Evolutionary conservation across 2,888 invertebrate species (phyloP).

Genomic region (Lymantria dispar): DNA sequence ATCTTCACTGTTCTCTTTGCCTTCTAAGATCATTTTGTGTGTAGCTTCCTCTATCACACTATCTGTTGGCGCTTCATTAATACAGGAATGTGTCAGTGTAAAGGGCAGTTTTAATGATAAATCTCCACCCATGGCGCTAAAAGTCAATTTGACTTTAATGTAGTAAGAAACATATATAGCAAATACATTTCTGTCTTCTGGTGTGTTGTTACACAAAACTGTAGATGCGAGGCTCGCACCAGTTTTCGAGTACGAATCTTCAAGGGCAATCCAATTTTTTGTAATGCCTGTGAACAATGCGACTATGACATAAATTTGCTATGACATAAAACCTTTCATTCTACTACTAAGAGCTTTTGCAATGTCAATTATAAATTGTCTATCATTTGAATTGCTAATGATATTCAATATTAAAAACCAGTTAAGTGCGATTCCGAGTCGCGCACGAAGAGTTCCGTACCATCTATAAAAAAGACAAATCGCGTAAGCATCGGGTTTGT

Average conservation of each 20-base stretch:
- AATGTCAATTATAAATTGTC: too few species aligned
- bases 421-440: too few species aligned
- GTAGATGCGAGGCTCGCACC: constrained; percentile 85
- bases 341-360: too few species aligned
- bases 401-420: too few species aligned
- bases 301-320: background rate
- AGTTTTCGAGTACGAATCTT: constrained; percentile 89
- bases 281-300: constrained; percentile 84
- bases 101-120: constrained; percentile 91
- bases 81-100: constrained; percentile 88
- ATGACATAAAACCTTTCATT: too few species aligned
- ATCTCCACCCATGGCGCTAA: constrained; percentile 92
- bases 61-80: constrained; percentile 83
- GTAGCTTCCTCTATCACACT: constrained; percentile 77
- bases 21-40: constrained; percentile 73
- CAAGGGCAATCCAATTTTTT: constrained; percentile 95
- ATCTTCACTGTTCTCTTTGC: constrained; percentile 71
- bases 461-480: too few species aligned
- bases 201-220: constrained; percentile 79
- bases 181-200: constrained; percentile 92
- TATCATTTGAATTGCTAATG: too few species aligned
- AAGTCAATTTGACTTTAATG: constrained; percentile 91
- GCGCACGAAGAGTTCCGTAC: too few species aligned
- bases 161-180: constrained; percentile 96
- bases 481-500: too few species aligned